phyloP scores from a whole-genome alignment of 2,888 invertebrate genomes.

The Chrysolina haemoptera region DNA sequence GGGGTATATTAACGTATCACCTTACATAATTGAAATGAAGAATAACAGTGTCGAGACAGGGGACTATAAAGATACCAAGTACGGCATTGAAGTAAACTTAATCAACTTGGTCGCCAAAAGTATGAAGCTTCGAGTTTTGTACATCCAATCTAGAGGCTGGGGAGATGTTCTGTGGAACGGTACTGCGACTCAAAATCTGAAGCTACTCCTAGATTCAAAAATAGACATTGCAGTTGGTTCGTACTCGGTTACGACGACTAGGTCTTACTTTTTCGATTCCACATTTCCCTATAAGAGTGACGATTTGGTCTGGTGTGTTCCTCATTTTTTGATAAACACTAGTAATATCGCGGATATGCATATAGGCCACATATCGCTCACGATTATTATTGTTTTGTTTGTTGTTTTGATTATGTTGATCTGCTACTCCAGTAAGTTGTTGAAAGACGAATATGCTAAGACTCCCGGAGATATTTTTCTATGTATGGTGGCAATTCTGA shows the following conservation, averaged over 20 bases:
- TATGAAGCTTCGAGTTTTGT: conserved; percentile 47
- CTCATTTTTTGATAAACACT: conserved; percentile 55
- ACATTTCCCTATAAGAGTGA: conserved; percentile 61
- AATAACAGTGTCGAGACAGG: conserved; percentile 25
- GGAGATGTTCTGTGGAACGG: conserved; percentile 55
- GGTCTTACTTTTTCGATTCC: conserved; percentile 59
- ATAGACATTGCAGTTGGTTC: conserved; percentile 63
- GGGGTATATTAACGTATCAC: conserved; percentile 55
- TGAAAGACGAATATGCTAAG: background rate
- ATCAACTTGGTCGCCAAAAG: conserved; percentile 46
- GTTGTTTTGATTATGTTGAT: conserved; percentile 8
- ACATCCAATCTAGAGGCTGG: conserved; percentile 33
- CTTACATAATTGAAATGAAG: conserved; percentile 58
- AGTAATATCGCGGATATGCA: background rate
- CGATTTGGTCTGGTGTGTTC: conserved; percentile 63
- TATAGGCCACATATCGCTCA: background rate
- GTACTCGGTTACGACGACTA: conserved; percentile 58
- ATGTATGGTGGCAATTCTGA: background rate
- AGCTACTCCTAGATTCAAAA: conserved; percentile 50
- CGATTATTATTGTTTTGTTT: background rate
- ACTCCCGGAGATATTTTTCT: background rate
- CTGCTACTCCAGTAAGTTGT: background rate
- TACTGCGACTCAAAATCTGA: conserved; percentile 57
- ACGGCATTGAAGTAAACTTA: conserved; percentile 51
- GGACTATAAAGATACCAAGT: conserved; percentile 29